A percentile compares a stretch with the other conserved stretches of the same genome.
These are phyloP conservation scores for Australoheros scitulus DNA, from an alignment of 2,113 vertebrate species.

Conservation along the genomic window DNA sequence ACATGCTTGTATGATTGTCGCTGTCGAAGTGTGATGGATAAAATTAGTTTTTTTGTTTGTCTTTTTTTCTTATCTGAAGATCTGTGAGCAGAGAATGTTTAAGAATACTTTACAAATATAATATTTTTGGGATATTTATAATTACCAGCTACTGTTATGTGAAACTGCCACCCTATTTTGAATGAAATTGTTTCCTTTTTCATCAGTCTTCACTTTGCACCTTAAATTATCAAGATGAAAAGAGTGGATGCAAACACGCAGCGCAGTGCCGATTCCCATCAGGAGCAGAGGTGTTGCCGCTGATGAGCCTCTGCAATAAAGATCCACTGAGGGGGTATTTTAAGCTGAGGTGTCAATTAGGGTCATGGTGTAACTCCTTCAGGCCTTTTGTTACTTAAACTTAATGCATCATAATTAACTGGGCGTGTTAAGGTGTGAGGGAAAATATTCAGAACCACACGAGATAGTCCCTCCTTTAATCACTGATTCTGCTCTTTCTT, in stretches of 20 bases:
- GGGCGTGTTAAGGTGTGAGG: too few species aligned
- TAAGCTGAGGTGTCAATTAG: background rate
- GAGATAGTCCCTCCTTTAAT: background rate
- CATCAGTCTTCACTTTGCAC: background rate
- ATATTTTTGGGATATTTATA: background rate
- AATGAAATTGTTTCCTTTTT: background rate
- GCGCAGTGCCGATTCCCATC: background rate
- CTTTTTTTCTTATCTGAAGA: background rate
- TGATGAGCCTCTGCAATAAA: background rate
- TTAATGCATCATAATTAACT: background rate
- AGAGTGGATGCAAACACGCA: background rate
- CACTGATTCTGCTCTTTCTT: background rate
- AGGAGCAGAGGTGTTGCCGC: background rate
- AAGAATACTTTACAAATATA: background rate
- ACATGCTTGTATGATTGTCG: background rate
- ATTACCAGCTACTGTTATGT: background rate
- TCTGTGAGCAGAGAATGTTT: background rate
- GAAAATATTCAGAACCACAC: too few species aligned
- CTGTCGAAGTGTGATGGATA: slow-evolving; percentile 10
- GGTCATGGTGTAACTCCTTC: background rate
- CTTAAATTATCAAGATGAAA: background rate
- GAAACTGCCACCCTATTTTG: background rate
- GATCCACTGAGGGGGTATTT: slow-evolving; percentile 40
- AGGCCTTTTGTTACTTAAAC: background rate
- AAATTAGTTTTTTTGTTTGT: background rate